These are phyloP conservation scores for Batillaria attramentaria DNA, from an alignment of 1,140 invertebrate genomes.

Conservation along the genomic window DNA sequence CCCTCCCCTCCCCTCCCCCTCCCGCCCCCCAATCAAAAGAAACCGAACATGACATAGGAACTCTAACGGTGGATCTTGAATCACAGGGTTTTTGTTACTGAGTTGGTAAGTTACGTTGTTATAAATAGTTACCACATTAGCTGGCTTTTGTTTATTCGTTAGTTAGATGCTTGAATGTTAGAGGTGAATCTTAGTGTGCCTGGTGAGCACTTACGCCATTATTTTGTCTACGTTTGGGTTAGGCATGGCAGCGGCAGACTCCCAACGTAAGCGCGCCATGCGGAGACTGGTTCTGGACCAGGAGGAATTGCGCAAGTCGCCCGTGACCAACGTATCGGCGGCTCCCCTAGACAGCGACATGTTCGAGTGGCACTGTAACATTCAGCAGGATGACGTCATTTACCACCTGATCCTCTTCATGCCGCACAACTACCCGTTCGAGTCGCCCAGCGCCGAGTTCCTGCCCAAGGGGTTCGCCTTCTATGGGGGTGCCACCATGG, in stretches of 20 bases:
- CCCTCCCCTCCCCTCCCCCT: too few relatives aligned
- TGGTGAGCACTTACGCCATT: too few relatives aligned
- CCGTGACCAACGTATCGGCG: slow-evolving; percentile 61
- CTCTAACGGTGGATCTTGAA: too few relatives aligned
- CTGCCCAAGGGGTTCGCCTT: slow-evolving; percentile 60
- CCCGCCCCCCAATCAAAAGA: too few relatives aligned
- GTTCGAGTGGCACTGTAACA: slow-evolving; percentile 67
- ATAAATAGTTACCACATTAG: too few relatives aligned
- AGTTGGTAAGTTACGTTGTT: too few relatives aligned
- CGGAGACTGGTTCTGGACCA: slow-evolving; percentile 55
- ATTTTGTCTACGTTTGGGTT: too few relatives aligned
- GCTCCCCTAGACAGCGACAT: slow-evolving; percentile 58
- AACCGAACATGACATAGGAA: too few relatives aligned
- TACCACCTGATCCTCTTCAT: slow-evolving; percentile 61
- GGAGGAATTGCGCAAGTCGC: slow-evolving; percentile 52
- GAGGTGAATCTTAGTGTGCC: too few relatives aligned
- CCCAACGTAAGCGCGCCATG: slow-evolving; percentile 52
- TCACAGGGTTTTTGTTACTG: too few relatives aligned
- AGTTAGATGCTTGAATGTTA: too few relatives aligned
- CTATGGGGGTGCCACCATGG: slow-evolving; percentile 60
- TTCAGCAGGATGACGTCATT: slow-evolving; percentile 59
- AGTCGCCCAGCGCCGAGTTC: slow-evolving; percentile 64
- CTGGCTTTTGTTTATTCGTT: too few relatives aligned
- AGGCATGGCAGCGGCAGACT: not conserved
- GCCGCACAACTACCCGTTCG: slow-evolving; percentile 61